Evolutionary conservation across 2,888 invertebrate species (phyloP).

Genomic region (Leucoptera coffeella): DNA sequence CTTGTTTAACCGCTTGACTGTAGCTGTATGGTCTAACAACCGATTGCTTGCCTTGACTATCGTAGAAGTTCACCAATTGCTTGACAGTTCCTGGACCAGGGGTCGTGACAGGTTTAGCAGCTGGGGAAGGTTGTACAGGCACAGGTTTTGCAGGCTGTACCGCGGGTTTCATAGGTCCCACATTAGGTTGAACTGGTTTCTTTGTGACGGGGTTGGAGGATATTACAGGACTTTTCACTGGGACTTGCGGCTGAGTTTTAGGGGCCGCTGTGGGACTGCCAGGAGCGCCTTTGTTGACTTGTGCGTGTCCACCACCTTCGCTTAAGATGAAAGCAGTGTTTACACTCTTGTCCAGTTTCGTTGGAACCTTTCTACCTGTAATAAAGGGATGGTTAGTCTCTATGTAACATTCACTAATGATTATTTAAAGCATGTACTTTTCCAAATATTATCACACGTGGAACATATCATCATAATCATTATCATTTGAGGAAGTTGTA

Average conservation of each 20-base stretch:
- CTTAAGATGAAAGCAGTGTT: constrained; percentile 40
- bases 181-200: constrained; percentile 7
- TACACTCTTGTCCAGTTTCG: constrained; percentile 32
- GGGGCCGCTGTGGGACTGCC: background rate
- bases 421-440: no score
- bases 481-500: no score
- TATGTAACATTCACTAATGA: no score
- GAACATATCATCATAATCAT: no score
- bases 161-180: background rate
- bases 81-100: constrained; percentile 36
- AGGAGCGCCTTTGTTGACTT: constrained; percentile 2
- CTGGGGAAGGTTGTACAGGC: constrained; percentile 20
- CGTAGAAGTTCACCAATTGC: constrained; percentile 30
- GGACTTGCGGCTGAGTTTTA: constrained; percentile 1
- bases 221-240: constrained; percentile 1
- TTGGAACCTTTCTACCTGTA: constrained; percentile 23
- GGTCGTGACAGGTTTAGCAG: constrained; percentile 19
- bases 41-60: constrained; percentile 33
- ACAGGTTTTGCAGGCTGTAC: constrained; percentile 14
- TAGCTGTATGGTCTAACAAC: constrained; percentile 35
- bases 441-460: no score
- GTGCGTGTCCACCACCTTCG: constrained; percentile 14
- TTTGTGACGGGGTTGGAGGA: background rate
- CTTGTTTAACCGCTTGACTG: constrained; percentile 42
- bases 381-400: constrained; percentile 8